Base-by-base conservation (phyloP, 2,797 vertebrate genomes). In the Xenops minutus region DNA sequence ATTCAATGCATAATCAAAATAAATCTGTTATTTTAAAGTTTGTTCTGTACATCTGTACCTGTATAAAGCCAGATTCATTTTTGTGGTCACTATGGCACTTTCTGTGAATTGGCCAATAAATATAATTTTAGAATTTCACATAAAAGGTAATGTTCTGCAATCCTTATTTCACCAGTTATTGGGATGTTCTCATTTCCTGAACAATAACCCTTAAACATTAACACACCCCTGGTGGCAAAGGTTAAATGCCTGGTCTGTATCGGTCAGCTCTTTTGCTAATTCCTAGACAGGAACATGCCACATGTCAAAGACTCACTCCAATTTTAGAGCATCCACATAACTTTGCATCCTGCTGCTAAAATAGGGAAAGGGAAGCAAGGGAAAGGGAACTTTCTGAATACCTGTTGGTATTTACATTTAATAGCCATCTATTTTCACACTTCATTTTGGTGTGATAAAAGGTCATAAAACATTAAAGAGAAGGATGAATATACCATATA, bases 41-140 rank as follows among this genome's bases (percentile, higher is more conserved):
- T 95, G 94, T 95, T 96, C 95, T 97, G 93, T 97, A 97, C 95
- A 95, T 96, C 96, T 96, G 85, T 96, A 98, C 94, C 73, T 94
- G 95, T 97, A 93, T 97, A 96, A 97, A 97, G 97, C 82, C 96
- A 96, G 92, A 94, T 96, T 96, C 74, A 96, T 96, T 97, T 97
- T 87, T 96, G 97, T 97, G 95, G 96, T 98, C 96, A 96, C 94
- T 94, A 94, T 0, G 46, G 96, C 98, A 98, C 98, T 98, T 98
- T 96, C 97, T 98, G 97, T 98, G 98, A 98, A 98, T 97, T 97
- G 97, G 97, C 97, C 96, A 98, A 98, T 98, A 98, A 98, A 98
- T 97, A 98, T 97, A 96, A 98, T 97, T 98, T 98, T 98, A 97
- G 97, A 97, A 97, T 98, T 98, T 98, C 98, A 98, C 97, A 98